A percentile compares a stretch with the other conserved stretches of the same genome.
These are phyloP conservation scores for Trinectes maculatus DNA, from an alignment of 2,113 vertebrate species.

Conservation along the genomic window DNA sequence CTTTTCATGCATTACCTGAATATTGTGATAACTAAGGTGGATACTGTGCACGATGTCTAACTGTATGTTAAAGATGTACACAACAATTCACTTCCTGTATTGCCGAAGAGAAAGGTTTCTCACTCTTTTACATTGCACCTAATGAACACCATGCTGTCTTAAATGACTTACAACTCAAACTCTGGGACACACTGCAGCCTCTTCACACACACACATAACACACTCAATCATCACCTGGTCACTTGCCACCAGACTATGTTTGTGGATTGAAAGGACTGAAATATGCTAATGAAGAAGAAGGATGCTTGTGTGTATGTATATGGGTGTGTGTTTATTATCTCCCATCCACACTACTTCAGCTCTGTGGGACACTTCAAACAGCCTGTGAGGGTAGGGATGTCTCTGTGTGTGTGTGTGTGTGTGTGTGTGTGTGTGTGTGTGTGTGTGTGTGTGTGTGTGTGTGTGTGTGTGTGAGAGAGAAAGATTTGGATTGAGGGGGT, in stretches of 20 bases:
- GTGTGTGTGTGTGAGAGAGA: no score
- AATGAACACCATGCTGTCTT: no score
- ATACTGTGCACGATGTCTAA: no score
- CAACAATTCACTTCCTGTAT: no score
- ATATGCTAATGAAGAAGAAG: slow-evolving; percentile 65
- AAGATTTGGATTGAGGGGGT: slow-evolving; percentile 37
- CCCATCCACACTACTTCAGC: slow-evolving; percentile 60
- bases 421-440: background rate
- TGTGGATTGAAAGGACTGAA: slow-evolving; percentile 51
- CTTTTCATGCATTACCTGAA: no score
- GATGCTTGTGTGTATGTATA: background rate
- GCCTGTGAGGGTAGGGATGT: slow-evolving; percentile 14
- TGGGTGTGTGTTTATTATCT: slow-evolving; percentile 64
- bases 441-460: background rate
- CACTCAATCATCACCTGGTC: slow-evolving; percentile 43
- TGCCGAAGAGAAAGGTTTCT: no score
- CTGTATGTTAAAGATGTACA: no score
- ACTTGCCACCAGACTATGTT: slow-evolving; percentile 36
- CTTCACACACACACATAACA: background rate
- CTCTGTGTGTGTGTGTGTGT: slow-evolving; percentile 7
- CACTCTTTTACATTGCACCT: no score
- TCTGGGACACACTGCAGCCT: no score
- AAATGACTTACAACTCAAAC: no score
- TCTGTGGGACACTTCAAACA: slow-evolving; percentile 70
- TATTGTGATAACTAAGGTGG: no score